These are phyloP conservation scores for Plemyria rubiginata DNA, from an alignment of 2,888 invertebrate genomes.

Conservation along the genomic window DNA sequence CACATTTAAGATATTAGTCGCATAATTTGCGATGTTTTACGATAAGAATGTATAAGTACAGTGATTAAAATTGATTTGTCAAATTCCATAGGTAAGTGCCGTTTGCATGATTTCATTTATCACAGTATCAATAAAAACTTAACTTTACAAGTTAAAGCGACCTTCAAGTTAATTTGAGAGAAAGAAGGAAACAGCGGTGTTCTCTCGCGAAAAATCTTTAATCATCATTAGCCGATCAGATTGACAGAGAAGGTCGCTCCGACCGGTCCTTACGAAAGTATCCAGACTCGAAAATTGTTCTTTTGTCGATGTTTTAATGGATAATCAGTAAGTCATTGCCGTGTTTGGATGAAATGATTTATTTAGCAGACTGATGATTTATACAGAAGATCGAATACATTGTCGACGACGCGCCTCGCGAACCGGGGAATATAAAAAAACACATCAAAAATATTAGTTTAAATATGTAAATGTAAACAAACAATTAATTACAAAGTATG, in stretches of 20 bases:
- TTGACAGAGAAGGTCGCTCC: conserved; percentile 67
- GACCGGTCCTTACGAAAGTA: conserved; percentile 61
- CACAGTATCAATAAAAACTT: conserved; percentile 1
- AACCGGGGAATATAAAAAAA: no score
- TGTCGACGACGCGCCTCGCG: no score
- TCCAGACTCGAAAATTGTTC: conserved; percentile 45
- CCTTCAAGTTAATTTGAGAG: conserved; percentile 22
- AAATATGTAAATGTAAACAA: no score
- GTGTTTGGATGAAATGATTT: conserved; percentile 55
- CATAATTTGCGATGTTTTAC: background rate
- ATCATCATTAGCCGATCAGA: conserved; percentile 63
- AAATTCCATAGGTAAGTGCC: no score
- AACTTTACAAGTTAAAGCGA: background rate
- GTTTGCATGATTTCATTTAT: background rate
- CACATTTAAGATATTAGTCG: no score
- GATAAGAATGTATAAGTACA: background rate
- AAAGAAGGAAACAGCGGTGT: conserved; percentile 26
- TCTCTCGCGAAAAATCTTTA: conserved; percentile 49
- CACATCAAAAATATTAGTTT: no score
- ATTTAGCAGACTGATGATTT: conserved; percentile 50
- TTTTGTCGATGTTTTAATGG: conserved; percentile 60
- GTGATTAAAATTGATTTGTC: background rate
- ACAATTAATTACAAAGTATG: no score
- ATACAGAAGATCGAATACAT: no score
- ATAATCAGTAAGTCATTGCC: conserved; percentile 53